These are phyloP conservation scores for Psephotus haematonotus DNA, from an alignment of 2,113 vertebrate genomes.

Conservation along the genomic window DNA sequence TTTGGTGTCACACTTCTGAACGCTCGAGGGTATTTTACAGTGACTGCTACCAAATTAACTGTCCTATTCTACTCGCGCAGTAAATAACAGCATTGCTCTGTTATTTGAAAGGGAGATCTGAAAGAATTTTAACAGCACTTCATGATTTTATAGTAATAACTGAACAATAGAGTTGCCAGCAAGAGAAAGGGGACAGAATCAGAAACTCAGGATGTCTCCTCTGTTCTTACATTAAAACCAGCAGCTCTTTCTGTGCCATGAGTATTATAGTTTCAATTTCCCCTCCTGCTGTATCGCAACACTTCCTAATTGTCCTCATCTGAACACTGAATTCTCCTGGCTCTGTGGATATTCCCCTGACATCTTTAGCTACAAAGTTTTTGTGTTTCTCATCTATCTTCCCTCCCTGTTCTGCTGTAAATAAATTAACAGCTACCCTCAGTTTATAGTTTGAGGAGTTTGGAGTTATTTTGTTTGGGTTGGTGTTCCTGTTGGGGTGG, in stretches of 20 bases:
- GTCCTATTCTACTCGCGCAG: neutral
- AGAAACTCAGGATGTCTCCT: neutral
- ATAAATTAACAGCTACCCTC: neutral
- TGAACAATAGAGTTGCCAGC: neutral
- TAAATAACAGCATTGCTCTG: neutral
- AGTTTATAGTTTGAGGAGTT: neutral
- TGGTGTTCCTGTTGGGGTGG: neutral
- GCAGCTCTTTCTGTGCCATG: neutral
- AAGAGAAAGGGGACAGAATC: neutral
- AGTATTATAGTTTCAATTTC: neutral
- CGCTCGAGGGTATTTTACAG: neutral
- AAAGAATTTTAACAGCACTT: neutral
- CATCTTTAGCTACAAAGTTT: neutral
- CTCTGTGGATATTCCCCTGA: neutral
- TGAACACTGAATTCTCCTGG: neutral
- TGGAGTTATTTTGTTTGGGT: fast-evolving
- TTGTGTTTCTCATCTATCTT: neutral
- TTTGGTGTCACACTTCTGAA: neutral
- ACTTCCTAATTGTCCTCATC: neutral
- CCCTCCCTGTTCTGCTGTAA: neutral
- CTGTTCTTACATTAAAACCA: neutral
- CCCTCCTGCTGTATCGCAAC: neutral
- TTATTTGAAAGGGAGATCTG: neutral
- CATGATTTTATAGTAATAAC: neutral
- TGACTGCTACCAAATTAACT: neutral